phyloP scores from a whole-genome alignment of 2,888 invertebrate species.

The Drosophila lutescens region DNA sequence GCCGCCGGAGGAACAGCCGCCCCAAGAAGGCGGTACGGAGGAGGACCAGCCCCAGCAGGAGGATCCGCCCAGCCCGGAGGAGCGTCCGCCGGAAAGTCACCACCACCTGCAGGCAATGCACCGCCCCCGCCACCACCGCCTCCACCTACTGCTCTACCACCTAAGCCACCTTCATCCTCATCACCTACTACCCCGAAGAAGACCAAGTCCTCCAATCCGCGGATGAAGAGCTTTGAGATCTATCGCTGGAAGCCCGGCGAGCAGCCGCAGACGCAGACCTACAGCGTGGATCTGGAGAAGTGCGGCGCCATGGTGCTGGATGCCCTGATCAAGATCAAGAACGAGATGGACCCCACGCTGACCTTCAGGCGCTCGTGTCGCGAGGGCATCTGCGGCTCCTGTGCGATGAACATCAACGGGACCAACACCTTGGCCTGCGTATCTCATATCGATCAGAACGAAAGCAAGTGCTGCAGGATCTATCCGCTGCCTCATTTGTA shows the following conservation, averaged over 20 bases:
- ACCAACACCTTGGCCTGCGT: slow-evolving; percentile 97
- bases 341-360: slow-evolving; percentile 95
- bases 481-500: slow-evolving; percentile 99
- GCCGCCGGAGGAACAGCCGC: not conserved
- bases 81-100: not conserved
- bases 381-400: slow-evolving; percentile 99
- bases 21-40: not conserved
- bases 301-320: slow-evolving; percentile 99
- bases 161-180: not conserved
- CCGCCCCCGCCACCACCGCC: not conserved
- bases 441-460: slow-evolving; percentile 88
- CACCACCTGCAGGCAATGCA: not conserved
- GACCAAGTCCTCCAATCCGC: slow-evolving; percentile 8
- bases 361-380: slow-evolving; percentile 98
- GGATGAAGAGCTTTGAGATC: slow-evolving; percentile 91
- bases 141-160: not conserved
- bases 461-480: slow-evolving; percentile 89
- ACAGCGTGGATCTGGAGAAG: slow-evolving; percentile 89
- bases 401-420: slow-evolving; percentile 99
- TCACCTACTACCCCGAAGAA: not conserved
- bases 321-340: slow-evolving; percentile 97
- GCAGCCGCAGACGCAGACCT: slow-evolving; percentile 89
- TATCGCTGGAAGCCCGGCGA: slow-evolving; percentile 95
- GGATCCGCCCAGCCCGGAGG: slow-evolving; percentile 3
- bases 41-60: not conserved